Conservation (phyloP, 1,140 invertebrate species). For the Anadara kagoshimensis region DNA sequence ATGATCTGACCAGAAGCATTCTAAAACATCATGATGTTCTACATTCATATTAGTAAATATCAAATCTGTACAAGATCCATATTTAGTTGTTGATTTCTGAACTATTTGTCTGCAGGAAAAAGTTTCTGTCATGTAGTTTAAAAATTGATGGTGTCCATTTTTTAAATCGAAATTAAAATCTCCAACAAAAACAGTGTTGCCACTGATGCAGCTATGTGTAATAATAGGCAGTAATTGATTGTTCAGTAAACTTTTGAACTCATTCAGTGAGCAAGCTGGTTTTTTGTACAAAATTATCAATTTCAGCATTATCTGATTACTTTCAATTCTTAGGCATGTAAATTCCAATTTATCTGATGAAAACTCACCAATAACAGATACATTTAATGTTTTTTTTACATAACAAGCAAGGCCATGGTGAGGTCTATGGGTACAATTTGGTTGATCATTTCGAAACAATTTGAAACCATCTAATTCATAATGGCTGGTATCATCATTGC, state of each 20-base stretch:
- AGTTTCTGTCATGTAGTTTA: conserved; percentile 20
- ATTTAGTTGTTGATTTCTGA: conserved; percentile 11
- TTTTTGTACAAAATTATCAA: conserved; percentile 2
- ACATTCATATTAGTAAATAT: neutral
- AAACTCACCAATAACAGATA: too few species aligned
- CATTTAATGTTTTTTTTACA: neutral
- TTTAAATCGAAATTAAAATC: conserved; percentile 33
- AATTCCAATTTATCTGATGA: too few species aligned
- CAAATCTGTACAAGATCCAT: conserved; percentile 14
- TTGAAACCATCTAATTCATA: conserved; percentile 10
- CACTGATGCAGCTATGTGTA: neutral
- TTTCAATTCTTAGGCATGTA: too few species aligned
- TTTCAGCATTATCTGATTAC: too few species aligned
- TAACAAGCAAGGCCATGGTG: conserved; percentile 31
- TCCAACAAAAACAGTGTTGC: conserved; percentile 14
- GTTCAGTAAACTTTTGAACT: neutral
- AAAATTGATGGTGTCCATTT: conserved; percentile 15
- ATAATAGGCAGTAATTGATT: neutral
- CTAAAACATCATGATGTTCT: too few species aligned
- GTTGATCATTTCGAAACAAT: conserved; percentile 11
- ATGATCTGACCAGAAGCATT: too few species aligned
- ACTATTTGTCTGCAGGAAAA: conserved; percentile 19
- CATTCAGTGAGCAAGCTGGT: conserved; percentile 10
- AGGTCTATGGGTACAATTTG: neutral
- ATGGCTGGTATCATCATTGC: neutral